Base-by-base conservation (phyloP, 2,797 vertebrate genomes). In the Melanotaenia maccullochi region DNA sequence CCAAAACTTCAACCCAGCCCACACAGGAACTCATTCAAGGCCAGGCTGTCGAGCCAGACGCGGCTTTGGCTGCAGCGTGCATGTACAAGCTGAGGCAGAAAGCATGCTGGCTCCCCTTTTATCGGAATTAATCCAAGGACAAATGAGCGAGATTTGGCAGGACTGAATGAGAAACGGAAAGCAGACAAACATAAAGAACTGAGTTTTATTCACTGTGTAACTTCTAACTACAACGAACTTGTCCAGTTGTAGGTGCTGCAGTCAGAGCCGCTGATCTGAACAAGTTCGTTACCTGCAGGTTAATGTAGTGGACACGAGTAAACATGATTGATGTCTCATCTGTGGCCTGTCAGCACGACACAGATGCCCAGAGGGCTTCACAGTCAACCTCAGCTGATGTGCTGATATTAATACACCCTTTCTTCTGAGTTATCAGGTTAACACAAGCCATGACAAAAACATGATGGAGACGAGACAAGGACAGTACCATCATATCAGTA, bases 51-150 rank as follows among this genome's bases (percentile, higher is more conserved):
- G 60, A 81, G 73, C 81, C 84, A 85, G 81, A 49, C 67, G 3
- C 3, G 32, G 78, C 70, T 80, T 86, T 88, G 88, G 90, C 87
- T 81, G 78, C 71, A 11, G 62, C 40, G 64, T 59, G 62, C 40
- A 28, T 56, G 75, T 68, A 83, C 72, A 77, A 68, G 76, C 73
- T 44, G 64, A 81, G 78, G 79, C 84, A 83, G 82, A 84, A 73
- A 64, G 83, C 76, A 70, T 72, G 69, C 83, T 79, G 79, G 83
- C 82, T 76, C 66, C 56, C 30, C 72, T 71, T 66, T 69, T 74
- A 78, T 59, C 78, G 74, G 76, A 84, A 81, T 85, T 85, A 82
- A 86, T 86, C 87, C 88, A 90, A 82, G 85, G 89, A 87, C 89
- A 89, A 87, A 87, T 79, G 80, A 92, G 72, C n/a, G 71, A 61